Conservation (phyloP, 2,888 invertebrate species). For the Chouioia cunea region DNA sequence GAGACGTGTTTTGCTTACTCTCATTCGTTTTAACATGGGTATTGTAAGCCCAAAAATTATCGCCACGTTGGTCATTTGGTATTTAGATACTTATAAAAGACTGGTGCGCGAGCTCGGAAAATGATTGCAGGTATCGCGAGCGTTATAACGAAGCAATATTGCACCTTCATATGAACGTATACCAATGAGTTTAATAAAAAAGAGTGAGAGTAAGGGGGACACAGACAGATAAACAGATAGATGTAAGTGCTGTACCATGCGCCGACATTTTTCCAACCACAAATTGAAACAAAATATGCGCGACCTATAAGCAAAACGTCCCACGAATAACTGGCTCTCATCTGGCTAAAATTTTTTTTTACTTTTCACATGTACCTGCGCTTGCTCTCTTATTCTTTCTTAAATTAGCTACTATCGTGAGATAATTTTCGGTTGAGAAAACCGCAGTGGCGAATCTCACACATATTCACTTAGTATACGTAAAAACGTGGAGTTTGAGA, state of each 20-base stretch:
- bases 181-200: too few relatives aligned
- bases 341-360: slow-evolving; percentile 18
- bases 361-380: background rate
- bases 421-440: too few relatives aligned
- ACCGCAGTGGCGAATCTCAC: too few relatives aligned
- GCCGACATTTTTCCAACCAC: slow-evolving; percentile 3
- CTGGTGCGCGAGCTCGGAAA: slow-evolving; percentile 12
- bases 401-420: too few relatives aligned
- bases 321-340: slow-evolving; percentile 33
- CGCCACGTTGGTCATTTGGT: background rate
- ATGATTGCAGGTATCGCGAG: slow-evolving; percentile 26
- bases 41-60: too few relatives aligned
- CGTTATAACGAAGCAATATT: slow-evolving; percentile 20
- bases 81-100: slow-evolving; percentile 4
- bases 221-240: background rate
- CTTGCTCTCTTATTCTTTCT: too few relatives aligned
- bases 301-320: slow-evolving; percentile 19
- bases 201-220: slow-evolving; percentile 16
- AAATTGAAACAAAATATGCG: slow-evolving; percentile 30
- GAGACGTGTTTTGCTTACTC: too few relatives aligned
- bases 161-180: background rate
- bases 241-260: slow-evolving; percentile 37
- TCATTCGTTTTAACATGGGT: too few relatives aligned
- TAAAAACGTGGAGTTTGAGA: too few relatives aligned
- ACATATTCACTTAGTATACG: too few relatives aligned